Evolutionary conservation across 2,888 invertebrate species (phyloP).

Genomic region (Toxonevra muliebris): DNA sequence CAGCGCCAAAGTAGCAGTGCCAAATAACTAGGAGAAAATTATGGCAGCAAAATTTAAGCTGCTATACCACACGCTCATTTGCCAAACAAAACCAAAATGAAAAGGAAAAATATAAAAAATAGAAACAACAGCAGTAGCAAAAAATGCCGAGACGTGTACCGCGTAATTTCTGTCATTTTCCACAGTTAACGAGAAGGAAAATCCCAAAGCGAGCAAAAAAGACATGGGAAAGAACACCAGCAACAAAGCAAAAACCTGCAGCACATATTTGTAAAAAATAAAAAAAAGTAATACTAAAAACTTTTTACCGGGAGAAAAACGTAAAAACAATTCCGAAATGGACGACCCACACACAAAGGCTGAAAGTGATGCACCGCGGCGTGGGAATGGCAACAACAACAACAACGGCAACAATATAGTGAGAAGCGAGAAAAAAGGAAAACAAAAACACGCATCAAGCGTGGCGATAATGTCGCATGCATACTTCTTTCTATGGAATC

Average conservation of each 20-base stretch:
- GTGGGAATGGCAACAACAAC: slow-evolving; percentile 28
- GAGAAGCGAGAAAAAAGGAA: slow-evolving; percentile 38
- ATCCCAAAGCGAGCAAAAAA: slow-evolving; percentile 27
- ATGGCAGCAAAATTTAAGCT: slow-evolving; percentile 25
- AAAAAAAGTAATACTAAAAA: slow-evolving; percentile 2
- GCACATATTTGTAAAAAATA: too few relatives aligned
- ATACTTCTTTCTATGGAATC: slow-evolving; percentile 13
- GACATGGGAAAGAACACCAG: slow-evolving; percentile 19
- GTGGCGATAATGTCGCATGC: slow-evolving; percentile 22
- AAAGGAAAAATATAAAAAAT: background rate
- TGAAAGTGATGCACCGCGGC: slow-evolving; percentile 46
- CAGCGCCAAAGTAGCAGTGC: slow-evolving; percentile 20
- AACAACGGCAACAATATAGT: background rate
- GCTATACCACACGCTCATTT: background rate
- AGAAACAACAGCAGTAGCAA: background rate
- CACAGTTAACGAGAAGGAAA: slow-evolving; percentile 27
- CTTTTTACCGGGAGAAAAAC: slow-evolving; percentile 25
- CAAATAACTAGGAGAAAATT: slow-evolving; percentile 22
- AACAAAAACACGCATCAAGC: slow-evolving; percentile 37
- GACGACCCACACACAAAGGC: slow-evolving; percentile 20
- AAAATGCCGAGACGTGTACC: slow-evolving; percentile 6
- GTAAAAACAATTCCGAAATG: slow-evolving; percentile 33
- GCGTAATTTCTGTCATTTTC: slow-evolving; percentile 32
- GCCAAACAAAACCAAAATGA: background rate
- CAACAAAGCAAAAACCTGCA: background rate